Evolutionary conservation across 2,888 invertebrate genomes (phyloP), one percentile per base, ranked within the genome.

Genomic region (Drosophila suboccidentalis): DNA sequence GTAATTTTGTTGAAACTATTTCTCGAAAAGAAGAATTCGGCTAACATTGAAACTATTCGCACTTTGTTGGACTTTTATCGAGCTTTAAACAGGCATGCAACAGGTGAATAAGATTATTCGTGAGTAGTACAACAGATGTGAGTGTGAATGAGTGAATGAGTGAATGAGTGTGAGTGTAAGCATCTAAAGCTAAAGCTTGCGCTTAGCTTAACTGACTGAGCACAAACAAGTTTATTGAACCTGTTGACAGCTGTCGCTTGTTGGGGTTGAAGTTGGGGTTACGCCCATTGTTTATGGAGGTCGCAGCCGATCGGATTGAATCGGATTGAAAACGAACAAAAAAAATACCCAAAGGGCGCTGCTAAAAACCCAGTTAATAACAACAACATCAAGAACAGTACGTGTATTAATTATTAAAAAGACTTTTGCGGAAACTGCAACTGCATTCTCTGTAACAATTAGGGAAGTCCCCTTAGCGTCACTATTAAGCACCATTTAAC

Each of bases 211-310:
- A 19, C 34, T 34, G 19, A 26, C 34, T 34, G 19, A 26, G 43
- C 68, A 63, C 60, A 75, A 84, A 84, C 88, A 69, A 84, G 84
- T 84, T 84, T 84, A 87, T 87, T 84, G 84, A 89, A 84, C 84
- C 89, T 84, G 85, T 72, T 70, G 71, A 49, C 64, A 78, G 60
- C 50, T 70, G 78, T 65, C 61, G 64, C 58, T 39, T 26, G 11
- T 26, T 26, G 19, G 49, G 34, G 47, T 32, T 61, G 68, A 53
- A 53, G 49, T 64, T 61, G 68, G 57, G 60, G 49, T 64, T 62
- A 71, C 58, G 54, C 50, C 51, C 41, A 58, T 62, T 59, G 41
- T 38, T 71, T 55, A 44, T 73, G 69, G 69, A 73, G 73, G 75
- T 59, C 71, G 64, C 29, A 46, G 22, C 29, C 9, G 17, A 32